Evolutionary conservation across 2,113 vertebrate genomes (phyloP).

Genomic region (Microtus montanus): DNA sequence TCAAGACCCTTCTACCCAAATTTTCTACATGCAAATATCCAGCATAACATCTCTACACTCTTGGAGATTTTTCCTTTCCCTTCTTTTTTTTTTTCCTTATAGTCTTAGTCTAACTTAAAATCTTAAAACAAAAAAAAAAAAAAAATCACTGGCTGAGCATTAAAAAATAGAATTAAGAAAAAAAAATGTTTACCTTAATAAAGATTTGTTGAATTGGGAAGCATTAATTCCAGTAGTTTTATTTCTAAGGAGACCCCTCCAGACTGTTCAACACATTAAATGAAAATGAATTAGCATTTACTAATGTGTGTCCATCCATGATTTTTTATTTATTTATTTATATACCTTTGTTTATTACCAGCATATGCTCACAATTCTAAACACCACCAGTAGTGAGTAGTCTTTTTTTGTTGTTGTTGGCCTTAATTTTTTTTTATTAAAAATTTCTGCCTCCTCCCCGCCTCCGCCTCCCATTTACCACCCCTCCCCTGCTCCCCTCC

Average conservation of each 20-base stretch:
- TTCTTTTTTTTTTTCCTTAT: too few species aligned
- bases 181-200: not conserved
- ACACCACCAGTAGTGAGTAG: not conserved
- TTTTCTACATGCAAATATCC: not conserved
- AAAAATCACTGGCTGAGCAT: not conserved
- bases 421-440: too few species aligned
- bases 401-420: not conserved
- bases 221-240: not conserved
- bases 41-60: not conserved
- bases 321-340: not conserved
- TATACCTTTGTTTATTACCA: not conserved
- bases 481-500: too few species aligned
- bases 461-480: too few species aligned
- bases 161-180: not conserved
- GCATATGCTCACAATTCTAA: not conserved
- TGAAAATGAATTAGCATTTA: not conserved
- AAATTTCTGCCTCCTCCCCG: too few species aligned
- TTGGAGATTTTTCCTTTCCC: not conserved
- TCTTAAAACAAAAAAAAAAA: not conserved
- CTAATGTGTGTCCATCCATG: not conserved
- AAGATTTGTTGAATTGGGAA: not conserved
- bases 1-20: not conserved
- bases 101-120: too few species aligned
- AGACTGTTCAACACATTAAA: not conserved
- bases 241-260: not conserved